phyloP scores from a whole-genome alignment of 2,888 invertebrate genomes.

The Harpalus rufipes region DNA sequence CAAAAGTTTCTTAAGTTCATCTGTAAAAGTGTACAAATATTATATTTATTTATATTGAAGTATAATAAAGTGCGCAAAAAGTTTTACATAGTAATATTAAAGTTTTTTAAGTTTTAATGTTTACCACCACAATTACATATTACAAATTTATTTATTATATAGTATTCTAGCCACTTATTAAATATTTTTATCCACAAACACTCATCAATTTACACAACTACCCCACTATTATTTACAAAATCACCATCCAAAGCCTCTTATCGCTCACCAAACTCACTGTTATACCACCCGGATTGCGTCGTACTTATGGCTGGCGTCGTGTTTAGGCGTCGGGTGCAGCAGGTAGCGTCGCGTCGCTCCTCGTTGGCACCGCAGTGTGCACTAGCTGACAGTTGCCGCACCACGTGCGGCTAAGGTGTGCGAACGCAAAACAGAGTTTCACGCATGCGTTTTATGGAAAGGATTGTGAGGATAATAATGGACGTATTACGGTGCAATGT shows the following conservation, averaged over 20 bases:
- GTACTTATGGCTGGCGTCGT: not conserved
- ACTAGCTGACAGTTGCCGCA: slow-evolving; percentile 60
- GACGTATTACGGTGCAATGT: too few relatives aligned
- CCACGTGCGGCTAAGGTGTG: slow-evolving; percentile 64
- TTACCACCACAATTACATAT: too few relatives aligned
- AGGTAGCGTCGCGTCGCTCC: slow-evolving; percentile 35
- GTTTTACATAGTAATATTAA: too few relatives aligned
- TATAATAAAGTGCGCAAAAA: too few relatives aligned
- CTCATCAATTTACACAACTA: not conserved
- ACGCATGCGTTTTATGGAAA: slow-evolving; percentile 29
- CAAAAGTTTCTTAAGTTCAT: too few relatives aligned
- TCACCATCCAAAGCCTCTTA: too few relatives aligned
- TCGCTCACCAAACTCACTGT: not conserved
- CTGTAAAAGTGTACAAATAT: too few relatives aligned
- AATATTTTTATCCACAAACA: not conserved
- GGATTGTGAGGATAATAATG: not conserved
- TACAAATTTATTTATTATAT: too few relatives aligned
- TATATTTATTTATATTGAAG: too few relatives aligned
- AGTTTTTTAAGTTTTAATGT: too few relatives aligned
- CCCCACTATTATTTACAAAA: not conserved
- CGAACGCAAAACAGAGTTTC: slow-evolving; percentile 48
- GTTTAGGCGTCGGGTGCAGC: slow-evolving; percentile 11
- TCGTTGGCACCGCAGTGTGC: slow-evolving; percentile 48
- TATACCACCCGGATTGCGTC: not conserved
- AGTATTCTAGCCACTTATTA: too few relatives aligned